Evolutionary conservation across 2,113 vertebrate genomes (phyloP).

Genomic region (Delphinapterus leucas): DNA sequence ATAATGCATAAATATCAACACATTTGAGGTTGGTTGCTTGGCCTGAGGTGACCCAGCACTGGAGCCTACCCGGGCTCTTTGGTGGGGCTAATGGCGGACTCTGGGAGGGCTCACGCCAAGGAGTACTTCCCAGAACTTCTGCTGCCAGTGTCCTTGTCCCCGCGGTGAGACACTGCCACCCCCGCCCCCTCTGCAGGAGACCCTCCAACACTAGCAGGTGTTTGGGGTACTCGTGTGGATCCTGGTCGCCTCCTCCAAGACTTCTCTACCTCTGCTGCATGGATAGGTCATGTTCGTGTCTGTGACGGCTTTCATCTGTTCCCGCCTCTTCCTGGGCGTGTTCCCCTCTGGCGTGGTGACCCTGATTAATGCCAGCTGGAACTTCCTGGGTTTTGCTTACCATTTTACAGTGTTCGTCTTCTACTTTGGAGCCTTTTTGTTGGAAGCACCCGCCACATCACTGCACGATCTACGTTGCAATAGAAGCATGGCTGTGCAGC

Average conservation of each 20-base stretch:
- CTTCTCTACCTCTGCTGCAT: slow-evolving; percentile 93
- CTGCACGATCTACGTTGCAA: slow-evolving; percentile 80
- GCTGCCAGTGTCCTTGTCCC: too few species aligned
- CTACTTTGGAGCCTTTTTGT: slow-evolving; percentile 91
- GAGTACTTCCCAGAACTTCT: too few species aligned
- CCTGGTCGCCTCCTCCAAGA: slow-evolving; percentile 90
- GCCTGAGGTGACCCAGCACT: too few species aligned
- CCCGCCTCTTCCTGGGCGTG: slow-evolving; percentile 87
- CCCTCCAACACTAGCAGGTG: slow-evolving; percentile 79
- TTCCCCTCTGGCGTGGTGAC: slow-evolving; percentile 91
- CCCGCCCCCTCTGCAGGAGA: too few species aligned
- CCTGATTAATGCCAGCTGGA: slow-evolving; percentile 92
- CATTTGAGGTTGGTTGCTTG: too few species aligned
- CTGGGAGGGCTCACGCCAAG: too few species aligned
- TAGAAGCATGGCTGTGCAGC: slow-evolving; percentile 54
- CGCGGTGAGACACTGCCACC: too few species aligned
- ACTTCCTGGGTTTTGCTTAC: slow-evolving; percentile 88
- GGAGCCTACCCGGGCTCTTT: too few species aligned
- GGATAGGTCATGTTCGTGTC: slow-evolving; percentile 99
- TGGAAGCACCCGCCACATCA: slow-evolving; percentile 92
- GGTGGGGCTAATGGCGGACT: too few species aligned
- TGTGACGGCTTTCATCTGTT: slow-evolving; percentile 88
- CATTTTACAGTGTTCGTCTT: slow-evolving; percentile 92
- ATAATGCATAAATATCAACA: not conserved
- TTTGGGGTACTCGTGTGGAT: slow-evolving; percentile 96